Evolutionary conservation across 1,140 invertebrate genomes (phyloP), one percentile per base, ranked within the genome.

Genomic region (Bombus picipes): DNA sequence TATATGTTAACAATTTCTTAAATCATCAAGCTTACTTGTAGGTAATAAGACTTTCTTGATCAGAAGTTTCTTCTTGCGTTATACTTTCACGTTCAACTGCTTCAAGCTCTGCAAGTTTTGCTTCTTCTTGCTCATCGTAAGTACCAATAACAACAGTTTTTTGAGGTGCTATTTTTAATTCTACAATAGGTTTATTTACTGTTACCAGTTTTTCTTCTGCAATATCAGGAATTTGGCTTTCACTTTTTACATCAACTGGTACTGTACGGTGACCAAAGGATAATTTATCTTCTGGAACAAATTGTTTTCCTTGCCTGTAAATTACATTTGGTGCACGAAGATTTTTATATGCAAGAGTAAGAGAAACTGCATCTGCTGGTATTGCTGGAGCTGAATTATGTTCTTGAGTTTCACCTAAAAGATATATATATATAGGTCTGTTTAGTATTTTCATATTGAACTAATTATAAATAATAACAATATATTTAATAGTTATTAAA

Each of bases 311-410:
- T 85, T 91, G 87, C 89, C 92, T 70, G 85, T 92, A 43, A 32
- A 83, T 41, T 15, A 81, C 41, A 28, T 75, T 89, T 8, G 76
- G 82, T 2, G 88, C 79, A n/a, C 87, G 74, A 39, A 92, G 65
- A 73, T 94, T 92, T 88, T 94, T 93, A 41, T 91, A 93, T 2
- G 95, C 95, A 43, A 95, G 43, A 37, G 92, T 88, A 25, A 95
- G 88, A n/a, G 95, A 95, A 8, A 95, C 94, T 37, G 95, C 93
- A 90, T 95, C 95, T 3, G 95, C 94, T 3, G 95, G 92, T 28
- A 91, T 28, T 57, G 66, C 25, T 13, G 88, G 85, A 39, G 89
- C 89, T 43, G 88, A 81, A 47, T 89, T 77, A 25, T 89, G 80
- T 15, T 65, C 39, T 15, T 22, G 10, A 12, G 39, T 13, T 13